phyloP scores from a whole-genome alignment of 2,113 vertebrate species.

The Paramisgurnus dabryanus region DNA sequence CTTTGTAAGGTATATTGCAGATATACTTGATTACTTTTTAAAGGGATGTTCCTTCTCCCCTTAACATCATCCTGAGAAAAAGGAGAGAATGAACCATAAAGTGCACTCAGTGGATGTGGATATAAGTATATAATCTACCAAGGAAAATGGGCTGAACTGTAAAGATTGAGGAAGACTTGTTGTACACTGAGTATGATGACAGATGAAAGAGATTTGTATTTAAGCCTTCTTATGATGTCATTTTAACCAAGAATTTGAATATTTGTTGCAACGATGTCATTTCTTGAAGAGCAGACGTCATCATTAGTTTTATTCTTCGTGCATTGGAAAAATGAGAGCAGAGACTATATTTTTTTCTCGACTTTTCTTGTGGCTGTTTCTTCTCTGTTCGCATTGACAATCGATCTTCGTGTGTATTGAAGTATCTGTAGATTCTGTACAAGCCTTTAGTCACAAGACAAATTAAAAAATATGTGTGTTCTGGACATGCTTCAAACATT shows the following conservation, averaged over 20 bases:
- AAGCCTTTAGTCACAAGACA: neutral
- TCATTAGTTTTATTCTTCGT: conserved; percentile 20
- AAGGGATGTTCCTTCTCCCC: neutral
- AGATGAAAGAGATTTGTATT: neutral
- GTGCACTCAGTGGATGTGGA: neutral
- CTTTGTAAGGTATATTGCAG: neutral
- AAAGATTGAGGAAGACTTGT: neutral
- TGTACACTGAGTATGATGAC: neutral
- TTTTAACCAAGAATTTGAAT: conserved; percentile 43
- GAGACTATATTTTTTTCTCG: conserved; percentile 30
- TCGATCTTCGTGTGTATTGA: conserved; percentile 60
- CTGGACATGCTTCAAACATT: neutral
- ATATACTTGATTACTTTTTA: neutral
- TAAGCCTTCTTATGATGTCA: conserved; percentile 45
- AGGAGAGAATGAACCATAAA: neutral
- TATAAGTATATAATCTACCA: neutral
- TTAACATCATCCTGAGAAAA: neutral
- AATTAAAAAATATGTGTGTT: neutral
- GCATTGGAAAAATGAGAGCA: conserved; percentile 39
- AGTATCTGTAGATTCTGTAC: conserved; percentile 23
- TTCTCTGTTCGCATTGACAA: conserved; percentile 72
- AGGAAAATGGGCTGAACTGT: neutral
- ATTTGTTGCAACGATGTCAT: conserved; percentile 57
- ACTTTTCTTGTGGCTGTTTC: conserved; percentile 49
- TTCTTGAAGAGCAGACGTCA: conserved; percentile 1